Evolutionary conservation across 2,797 vertebrate species (phyloP).

Genomic region (Sebastes variabilis): DNA sequence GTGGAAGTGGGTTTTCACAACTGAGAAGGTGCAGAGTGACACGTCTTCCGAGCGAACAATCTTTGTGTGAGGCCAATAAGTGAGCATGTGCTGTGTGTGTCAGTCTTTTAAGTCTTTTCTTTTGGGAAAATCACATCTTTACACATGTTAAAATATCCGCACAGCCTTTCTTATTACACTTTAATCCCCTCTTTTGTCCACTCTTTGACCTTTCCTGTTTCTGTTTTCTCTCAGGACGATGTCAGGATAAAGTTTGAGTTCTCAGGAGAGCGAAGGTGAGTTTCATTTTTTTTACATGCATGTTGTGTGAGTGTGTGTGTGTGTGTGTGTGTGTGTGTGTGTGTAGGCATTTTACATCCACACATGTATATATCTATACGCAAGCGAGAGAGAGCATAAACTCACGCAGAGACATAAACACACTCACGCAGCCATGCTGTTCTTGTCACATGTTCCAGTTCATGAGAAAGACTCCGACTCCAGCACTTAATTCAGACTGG

Average conservation of each 20-base stretch:
- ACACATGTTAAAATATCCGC: background rate
- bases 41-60: background rate
- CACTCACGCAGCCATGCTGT: constrained; percentile 30
- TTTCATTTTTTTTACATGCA: constrained; percentile 5
- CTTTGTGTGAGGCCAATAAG: background rate
- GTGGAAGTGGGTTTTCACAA: constrained; percentile 4
- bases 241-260: constrained; percentile 91
- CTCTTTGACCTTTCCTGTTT: constrained; percentile 6
- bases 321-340: background rate
- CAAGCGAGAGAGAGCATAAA: background rate
- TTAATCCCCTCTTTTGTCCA: background rate
- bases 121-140: background rate
- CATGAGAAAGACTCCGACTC: constrained; percentile 49
- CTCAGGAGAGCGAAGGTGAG: constrained; percentile 92
- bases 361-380: background rate
- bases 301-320: background rate
- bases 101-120: background rate
- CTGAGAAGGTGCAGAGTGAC: background rate
- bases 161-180: background rate
- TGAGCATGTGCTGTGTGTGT: background rate
- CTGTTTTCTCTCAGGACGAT: constrained; percentile 79
- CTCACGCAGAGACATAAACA: constrained; percentile 44
- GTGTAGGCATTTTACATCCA: background rate
- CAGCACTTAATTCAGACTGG: constrained; percentile 69
- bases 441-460: constrained; percentile 57